These are phyloP conservation scores for Agapetus fuscipes DNA, from an alignment of 2,888 invertebrate species.

Conservation along the genomic window DNA sequence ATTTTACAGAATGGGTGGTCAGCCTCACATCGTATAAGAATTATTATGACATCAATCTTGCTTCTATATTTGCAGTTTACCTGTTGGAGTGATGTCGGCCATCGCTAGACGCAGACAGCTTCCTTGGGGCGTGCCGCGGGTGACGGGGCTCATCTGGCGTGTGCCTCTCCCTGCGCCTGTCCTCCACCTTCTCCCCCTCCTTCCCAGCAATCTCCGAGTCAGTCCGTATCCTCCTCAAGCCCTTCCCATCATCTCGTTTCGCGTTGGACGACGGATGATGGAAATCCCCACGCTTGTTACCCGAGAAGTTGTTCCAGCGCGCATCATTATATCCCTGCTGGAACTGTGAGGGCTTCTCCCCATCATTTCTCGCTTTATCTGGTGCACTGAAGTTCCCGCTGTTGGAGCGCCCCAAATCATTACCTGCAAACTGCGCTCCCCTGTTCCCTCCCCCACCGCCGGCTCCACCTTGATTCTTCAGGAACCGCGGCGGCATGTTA, in stretches of 20 bases:
- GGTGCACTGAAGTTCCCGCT: conserved; percentile 27
- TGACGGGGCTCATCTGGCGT: conserved; percentile 24
- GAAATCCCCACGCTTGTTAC: not conserved
- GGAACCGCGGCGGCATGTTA: conserved; percentile 78
- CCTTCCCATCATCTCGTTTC: conserved; percentile 10
- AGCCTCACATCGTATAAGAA: not conserved
- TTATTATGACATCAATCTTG: too few relatives aligned
- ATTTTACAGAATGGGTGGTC: too few relatives aligned
- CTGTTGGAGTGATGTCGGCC: conserved; percentile 22
- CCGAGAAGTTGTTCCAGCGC: too few relatives aligned
- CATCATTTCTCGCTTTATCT: conserved; percentile 8
- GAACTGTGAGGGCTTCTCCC: conserved; percentile 5
- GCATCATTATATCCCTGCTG: too few relatives aligned
- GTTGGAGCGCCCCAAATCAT: conserved; percentile 13
- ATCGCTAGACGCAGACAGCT: conserved; percentile 26
- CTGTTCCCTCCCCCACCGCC: conserved; percentile 13
- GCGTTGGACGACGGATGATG: too few relatives aligned
- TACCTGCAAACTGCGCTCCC: conserved; percentile 9
- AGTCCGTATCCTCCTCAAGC: conserved; percentile 17
- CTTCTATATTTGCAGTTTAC: conserved; percentile 5
- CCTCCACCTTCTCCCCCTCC: conserved; percentile 24
- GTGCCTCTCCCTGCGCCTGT: conserved; percentile 24
- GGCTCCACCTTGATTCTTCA: conserved; percentile 57
- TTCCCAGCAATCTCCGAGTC: conserved; percentile 22
- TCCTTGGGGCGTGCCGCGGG: conserved; percentile 27